phyloP scores from a whole-genome alignment of 2,888 invertebrate genomes.

The Cheilosia soror region DNA sequence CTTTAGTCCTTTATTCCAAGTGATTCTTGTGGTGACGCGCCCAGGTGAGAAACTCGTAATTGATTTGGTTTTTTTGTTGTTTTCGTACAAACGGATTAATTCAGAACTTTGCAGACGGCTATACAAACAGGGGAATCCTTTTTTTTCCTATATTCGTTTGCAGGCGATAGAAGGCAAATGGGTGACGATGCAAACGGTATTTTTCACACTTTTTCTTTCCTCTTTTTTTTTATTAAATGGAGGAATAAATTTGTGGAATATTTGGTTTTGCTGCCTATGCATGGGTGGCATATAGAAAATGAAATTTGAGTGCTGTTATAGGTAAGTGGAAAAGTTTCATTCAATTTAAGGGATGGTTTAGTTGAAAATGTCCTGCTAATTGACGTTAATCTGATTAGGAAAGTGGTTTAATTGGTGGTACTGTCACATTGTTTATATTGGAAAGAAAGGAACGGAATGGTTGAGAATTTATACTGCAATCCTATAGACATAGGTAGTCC shows the following conservation, averaged over 20 bases:
- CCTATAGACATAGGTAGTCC: too few relatives aligned
- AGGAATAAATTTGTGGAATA: slow-evolving; percentile 21
- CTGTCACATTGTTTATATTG: too few relatives aligned
- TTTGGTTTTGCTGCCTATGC: too few relatives aligned
- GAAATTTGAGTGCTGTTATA: too few relatives aligned
- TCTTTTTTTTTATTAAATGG: slow-evolving; percentile 18
- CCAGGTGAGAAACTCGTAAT: slow-evolving; percentile 53
- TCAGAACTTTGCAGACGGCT: slow-evolving; percentile 56
- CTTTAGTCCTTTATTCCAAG: slow-evolving; percentile 32
- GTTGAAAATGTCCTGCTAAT: too few relatives aligned
- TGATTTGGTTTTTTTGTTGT: slow-evolving; percentile 49
- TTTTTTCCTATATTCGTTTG: not conserved
- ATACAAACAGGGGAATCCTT: slow-evolving; percentile 32
- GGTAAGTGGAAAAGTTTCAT: too few relatives aligned
- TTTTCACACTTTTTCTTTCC: not conserved
- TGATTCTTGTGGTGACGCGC: slow-evolving; percentile 21
- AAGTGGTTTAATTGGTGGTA: too few relatives aligned
- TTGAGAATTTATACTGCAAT: too few relatives aligned
- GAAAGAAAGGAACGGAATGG: too few relatives aligned
- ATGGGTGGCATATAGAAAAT: too few relatives aligned
- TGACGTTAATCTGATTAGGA: too few relatives aligned
- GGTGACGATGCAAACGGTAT: slow-evolving; percentile 34
- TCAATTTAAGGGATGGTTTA: too few relatives aligned
- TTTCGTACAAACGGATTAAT: slow-evolving; percentile 25
- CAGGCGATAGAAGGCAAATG: slow-evolving; percentile 15